A percentile compares a stretch with the other conserved stretches of the same genome.
Conservation (phyloP, 1,140 invertebrate species). For the Dendroctonus valens region DNA sequence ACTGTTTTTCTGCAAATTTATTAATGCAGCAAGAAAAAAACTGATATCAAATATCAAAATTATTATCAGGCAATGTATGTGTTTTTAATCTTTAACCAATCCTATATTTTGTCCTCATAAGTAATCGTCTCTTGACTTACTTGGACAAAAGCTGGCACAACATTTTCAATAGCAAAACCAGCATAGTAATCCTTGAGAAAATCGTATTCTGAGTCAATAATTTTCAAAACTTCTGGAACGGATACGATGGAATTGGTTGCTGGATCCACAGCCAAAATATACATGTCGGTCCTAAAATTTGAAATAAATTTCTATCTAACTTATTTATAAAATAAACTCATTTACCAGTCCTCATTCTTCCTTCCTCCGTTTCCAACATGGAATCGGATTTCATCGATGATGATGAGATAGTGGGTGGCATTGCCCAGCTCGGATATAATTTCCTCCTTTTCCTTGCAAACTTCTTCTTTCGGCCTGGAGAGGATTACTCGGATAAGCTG, state of each 20-base stretch:
- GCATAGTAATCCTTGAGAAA: conserved; percentile 74
- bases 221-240: conserved; percentile 76
- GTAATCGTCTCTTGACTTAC: conserved; percentile 7
- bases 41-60: neutral
- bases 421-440: conserved; percentile 70
- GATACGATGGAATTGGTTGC: conserved; percentile 71
- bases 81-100: too few relatives aligned
- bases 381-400: conserved; percentile 76
- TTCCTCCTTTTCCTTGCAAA: conserved; percentile 66
- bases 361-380: conserved; percentile 69
- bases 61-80: neutral
- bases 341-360: conserved; percentile 65
- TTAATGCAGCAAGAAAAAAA: too few relatives aligned
- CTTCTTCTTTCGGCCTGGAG: conserved; percentile 70
- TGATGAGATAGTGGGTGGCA: conserved; percentile 71
- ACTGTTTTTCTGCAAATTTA: too few relatives aligned
- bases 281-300: conserved; percentile 76
- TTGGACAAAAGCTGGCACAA: conserved; percentile 63
- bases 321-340: conserved; percentile 2
- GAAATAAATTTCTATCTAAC: neutral
- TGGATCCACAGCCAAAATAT: conserved; percentile 80
- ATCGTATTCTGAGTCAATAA: conserved; percentile 83
- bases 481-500: conserved; percentile 79
- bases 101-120: neutral
- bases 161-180: conserved; percentile 80